Evolutionary conservation across 2,888 invertebrate species (phyloP).

Genomic region (Hydroisotoma schaefferi): DNA sequence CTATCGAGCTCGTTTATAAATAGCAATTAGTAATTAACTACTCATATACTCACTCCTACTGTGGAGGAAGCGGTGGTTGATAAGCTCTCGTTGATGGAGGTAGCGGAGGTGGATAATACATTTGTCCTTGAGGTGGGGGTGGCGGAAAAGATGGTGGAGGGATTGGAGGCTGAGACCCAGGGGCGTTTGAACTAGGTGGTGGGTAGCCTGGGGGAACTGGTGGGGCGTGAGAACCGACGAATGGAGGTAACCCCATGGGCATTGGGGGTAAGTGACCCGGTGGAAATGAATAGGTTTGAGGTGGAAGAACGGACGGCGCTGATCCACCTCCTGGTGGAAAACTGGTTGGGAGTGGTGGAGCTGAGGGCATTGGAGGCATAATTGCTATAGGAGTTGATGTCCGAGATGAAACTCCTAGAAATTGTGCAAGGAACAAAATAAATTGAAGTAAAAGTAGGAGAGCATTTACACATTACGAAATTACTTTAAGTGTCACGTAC

Average conservation of each 20-base stretch:
- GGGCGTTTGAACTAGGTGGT: neutral
- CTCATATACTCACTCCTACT: neutral
- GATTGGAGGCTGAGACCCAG: neutral
- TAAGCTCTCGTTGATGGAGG: constrained; percentile 16
- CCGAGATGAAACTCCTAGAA: constrained; percentile 24
- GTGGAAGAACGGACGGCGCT: no score
- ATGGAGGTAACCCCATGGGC: neutral
- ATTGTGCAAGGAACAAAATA: neutral
- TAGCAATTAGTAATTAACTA: no score
- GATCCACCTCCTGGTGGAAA: constrained; percentile 6
- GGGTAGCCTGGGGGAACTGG: neutral
- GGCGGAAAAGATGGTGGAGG: constrained; percentile 4
- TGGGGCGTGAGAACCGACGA: neutral
- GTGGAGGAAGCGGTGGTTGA: constrained; percentile 25
- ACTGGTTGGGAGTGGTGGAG: constrained; percentile 6
- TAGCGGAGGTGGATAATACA: constrained; percentile 25
- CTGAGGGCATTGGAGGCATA: constrained; percentile 20
- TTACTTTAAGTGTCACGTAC: no score
- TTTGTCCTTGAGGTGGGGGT: constrained; percentile 10
- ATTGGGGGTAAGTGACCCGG: neutral
- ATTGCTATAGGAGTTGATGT: constrained; percentile 31
- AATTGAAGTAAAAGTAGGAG: no score
- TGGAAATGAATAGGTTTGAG: constrained; percentile 5
- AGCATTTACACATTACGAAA: no score
- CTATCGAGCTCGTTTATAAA: no score